Evolutionary conservation across 2,888 invertebrate species (phyloP), one percentile per base, ranked within the genome.

Genomic region (Drosophila ezoana): DNA sequence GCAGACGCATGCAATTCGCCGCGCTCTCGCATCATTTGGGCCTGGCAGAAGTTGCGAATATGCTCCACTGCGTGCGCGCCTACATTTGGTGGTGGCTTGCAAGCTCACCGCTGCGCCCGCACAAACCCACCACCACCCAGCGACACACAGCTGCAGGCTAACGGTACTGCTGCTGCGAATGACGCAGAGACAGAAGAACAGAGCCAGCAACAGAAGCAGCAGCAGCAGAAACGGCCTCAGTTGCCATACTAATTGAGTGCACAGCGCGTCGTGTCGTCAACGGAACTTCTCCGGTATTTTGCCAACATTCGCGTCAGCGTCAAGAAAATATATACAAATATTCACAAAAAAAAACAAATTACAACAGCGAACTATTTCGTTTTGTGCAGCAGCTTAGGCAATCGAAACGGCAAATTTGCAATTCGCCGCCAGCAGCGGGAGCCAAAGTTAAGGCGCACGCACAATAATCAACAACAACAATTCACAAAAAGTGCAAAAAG

Each of bases 401-500:
- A 68, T 18, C 16, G 14, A 23, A 18, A 48, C 16, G 18, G 44
- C 38, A 44, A n/a, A 48, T 38, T 32, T 32, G 47, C 45, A 37
- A 54, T 72, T 67, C 40, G 48, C 37, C 33, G 54, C 14, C 11
- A 38, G 45, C 41, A 48, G 18, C 58, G 53, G 23, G 53, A 59
- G 44, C 38, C 64, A 58, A 41, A 59, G 48, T 67, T 77, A 60
- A 76, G 23, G 63, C 71, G 18, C 62, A 68, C 58, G 49, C 79
- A 60, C 32, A 40, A 45, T 35, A 40, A 45, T 40, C 38, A 64
- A 41, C 76, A 79, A 71, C 41, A 79, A 75, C 72, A 85, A 85
- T 85, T 85, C 86, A 85, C 69, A 85, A 85, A 85, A 85, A 85
- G 86, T 85, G 82, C 52, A 82, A 82, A 77, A 79, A 79, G 71